Evolutionary conservation across 2,888 invertebrate species (phyloP).

Genomic region (Eupithecia centaureata): DNA sequence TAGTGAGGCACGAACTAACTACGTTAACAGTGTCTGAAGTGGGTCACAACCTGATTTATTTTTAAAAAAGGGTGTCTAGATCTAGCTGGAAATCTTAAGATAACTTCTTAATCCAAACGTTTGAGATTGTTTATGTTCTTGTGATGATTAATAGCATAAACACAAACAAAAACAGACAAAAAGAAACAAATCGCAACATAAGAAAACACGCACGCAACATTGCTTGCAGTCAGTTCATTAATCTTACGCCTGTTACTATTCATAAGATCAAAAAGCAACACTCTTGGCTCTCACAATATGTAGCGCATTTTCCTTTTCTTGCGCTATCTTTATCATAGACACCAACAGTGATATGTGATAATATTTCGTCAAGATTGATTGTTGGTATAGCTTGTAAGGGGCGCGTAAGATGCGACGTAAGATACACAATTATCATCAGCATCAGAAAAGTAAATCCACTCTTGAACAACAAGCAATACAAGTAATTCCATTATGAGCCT

Average conservation of each 20-base stretch:
- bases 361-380: background rate
- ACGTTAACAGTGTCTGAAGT: background rate
- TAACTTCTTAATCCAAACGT: background rate
- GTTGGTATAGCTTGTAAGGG: background rate
- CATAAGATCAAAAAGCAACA: conserved; percentile 14
- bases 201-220: background rate
- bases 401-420: too few relatives aligned
- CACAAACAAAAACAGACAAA: too few relatives aligned
- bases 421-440: too few relatives aligned
- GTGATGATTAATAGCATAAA: background rate
- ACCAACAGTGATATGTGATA: conserved; percentile 13
- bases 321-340: conserved; percentile 5
- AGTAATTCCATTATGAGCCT: too few relatives aligned
- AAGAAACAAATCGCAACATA: conserved; percentile 1
- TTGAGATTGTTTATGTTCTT: background rate
- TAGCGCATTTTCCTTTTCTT: conserved; percentile 1
- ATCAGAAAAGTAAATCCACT: too few relatives aligned
- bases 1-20: background rate
- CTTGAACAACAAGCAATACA: too few relatives aligned
- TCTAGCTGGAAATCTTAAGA: background rate
- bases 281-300: conserved; percentile 8
- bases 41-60: background rate
- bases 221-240: background rate
- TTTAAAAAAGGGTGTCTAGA: background rate
- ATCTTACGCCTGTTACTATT: conserved; percentile 8